Evolutionary conservation across 2,113 vertebrate species (phyloP).

Genomic region (Oriolus oriolus): DNA sequence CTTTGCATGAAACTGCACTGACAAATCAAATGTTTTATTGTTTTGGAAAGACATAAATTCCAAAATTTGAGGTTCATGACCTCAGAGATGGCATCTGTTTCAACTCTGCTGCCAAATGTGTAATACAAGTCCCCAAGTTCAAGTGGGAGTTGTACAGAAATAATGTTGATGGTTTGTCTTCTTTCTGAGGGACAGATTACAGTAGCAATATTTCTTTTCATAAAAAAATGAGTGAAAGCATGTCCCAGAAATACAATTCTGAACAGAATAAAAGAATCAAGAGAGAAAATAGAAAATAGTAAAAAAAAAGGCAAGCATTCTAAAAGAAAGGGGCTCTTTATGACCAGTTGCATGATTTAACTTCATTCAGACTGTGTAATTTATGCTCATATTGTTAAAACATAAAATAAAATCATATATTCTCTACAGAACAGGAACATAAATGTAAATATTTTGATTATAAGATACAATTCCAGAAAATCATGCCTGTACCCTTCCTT

Average conservation of each 20-base stretch:
- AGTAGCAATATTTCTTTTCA: constrained; percentile 3
- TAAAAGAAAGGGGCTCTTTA: fast-evolving
- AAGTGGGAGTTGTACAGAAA: background rate
- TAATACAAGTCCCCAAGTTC: constrained; percentile 20
- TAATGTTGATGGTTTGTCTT: background rate
- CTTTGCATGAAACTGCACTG: background rate
- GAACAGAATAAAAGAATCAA: background rate
- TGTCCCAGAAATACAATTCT: background rate
- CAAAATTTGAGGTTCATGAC: constrained; percentile 37
- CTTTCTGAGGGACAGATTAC: background rate
- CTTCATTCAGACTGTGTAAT: background rate
- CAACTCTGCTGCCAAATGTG: constrained; percentile 10
- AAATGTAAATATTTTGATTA: background rate
- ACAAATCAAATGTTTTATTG: constrained; percentile 33
- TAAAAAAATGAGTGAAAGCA: background rate
- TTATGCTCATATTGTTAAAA: background rate
- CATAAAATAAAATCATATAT: background rate
- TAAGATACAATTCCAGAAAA: background rate
- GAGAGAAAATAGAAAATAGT: background rate
- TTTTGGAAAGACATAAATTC: constrained; percentile 43
- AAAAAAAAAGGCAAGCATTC: background rate
- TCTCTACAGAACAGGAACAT: background rate
- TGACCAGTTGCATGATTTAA: background rate
- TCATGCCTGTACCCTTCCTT: background rate
- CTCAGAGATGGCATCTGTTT: constrained; percentile 40